Evolutionary conservation across 2,113 vertebrate species (phyloP).

Genomic region (Menura novaehollandiae): DNA sequence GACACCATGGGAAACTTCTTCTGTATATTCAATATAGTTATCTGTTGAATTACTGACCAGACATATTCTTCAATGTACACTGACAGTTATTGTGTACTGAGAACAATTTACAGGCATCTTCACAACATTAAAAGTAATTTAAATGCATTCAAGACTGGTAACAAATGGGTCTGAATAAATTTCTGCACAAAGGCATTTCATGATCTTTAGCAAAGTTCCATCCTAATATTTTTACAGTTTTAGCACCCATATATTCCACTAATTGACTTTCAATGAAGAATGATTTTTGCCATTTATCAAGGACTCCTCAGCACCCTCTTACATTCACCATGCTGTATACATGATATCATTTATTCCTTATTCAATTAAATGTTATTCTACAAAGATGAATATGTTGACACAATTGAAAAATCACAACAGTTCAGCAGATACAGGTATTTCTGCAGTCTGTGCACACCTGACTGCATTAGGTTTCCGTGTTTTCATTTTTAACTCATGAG

Average conservation of each 20-base stretch:
- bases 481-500: conserved; percentile 64
- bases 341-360: not conserved
- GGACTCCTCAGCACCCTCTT: not conserved
- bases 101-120: conserved; percentile 46
- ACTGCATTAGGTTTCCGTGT: conserved; percentile 53
- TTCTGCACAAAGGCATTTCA: conserved; percentile 6
- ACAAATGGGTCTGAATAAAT: conserved; percentile 25
- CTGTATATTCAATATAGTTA: not conserved
- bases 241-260: not conserved
- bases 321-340: not conserved
- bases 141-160: conserved; percentile 55
- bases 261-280: conserved; percentile 37
- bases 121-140: conserved; percentile 57
- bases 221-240: conserved; percentile 30
- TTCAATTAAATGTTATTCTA: conserved; percentile 16
- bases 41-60: conserved; percentile 10
- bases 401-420: not conserved
- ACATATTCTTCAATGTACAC: not conserved
- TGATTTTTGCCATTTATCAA: not conserved
- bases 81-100: conserved; percentile 20
- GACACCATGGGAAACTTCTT: not conserved
- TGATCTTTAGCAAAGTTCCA: conserved; percentile 27
- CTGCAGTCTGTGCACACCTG: conserved; percentile 14
- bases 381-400: conserved; percentile 20
- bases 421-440: not conserved